Conservation (phyloP, 2,888 invertebrate species). For the Ophonus ardosiacus region DNA sequence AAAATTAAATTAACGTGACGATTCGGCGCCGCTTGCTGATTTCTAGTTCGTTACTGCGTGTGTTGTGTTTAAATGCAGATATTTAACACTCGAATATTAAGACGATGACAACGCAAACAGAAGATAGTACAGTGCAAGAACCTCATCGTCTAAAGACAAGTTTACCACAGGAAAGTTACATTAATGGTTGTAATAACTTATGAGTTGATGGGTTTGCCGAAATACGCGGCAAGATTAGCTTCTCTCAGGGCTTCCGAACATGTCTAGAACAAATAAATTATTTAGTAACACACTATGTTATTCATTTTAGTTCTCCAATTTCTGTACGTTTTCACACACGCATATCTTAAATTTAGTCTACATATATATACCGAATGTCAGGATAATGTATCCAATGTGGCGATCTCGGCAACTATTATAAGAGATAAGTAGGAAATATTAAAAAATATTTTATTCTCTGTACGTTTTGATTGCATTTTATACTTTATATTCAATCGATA, state of each 20-base stretch:
- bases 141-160: constrained; percentile 61
- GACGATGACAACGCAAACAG: background rate
- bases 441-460: no score
- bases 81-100: background rate
- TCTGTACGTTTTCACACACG: no score
- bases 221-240: constrained; percentile 96
- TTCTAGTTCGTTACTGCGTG: constrained; percentile 13
- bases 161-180: constrained; percentile 46
- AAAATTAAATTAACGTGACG: constrained; percentile 42
- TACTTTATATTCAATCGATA: no score
- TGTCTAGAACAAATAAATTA: constrained; percentile 81
- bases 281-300: no score
- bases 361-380: no score
- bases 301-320: no score
- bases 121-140: constrained; percentile 53
- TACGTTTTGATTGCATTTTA: no score
- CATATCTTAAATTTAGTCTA: no score
- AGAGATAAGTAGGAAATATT: no score
- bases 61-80: constrained; percentile 40
- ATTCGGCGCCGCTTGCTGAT: constrained; percentile 5
- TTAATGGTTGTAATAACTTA: constrained; percentile 73
- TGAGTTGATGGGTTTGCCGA: constrained; percentile 98
- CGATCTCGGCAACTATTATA: no score
- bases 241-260: constrained; percentile 98
- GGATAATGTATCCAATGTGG: no score